These are phyloP conservation scores for Falcaria lacertinaria DNA, from an alignment of 2,888 invertebrate species.

Conservation along the genomic window DNA sequence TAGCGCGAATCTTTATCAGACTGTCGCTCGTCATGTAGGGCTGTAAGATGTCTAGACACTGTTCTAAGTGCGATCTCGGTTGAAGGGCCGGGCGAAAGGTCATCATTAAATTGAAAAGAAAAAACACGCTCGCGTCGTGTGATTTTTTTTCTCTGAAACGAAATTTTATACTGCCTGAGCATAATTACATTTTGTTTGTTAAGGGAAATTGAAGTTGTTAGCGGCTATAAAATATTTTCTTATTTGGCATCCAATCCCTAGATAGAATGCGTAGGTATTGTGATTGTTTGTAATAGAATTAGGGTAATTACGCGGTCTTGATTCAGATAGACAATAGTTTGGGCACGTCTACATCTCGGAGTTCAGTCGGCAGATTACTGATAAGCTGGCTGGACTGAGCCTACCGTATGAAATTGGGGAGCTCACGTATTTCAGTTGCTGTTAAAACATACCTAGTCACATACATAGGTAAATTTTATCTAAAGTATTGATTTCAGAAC, in stretches of 20 bases:
- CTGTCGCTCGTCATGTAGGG: slow-evolving; percentile 34
- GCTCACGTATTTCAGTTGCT: neutral
- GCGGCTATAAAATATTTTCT: slow-evolving; percentile 7
- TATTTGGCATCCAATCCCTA: neutral
- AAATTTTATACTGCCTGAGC: slow-evolving; percentile 35
- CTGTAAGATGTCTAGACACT: slow-evolving; percentile 64
- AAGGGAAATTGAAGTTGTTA: slow-evolving; percentile 8
- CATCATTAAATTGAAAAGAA: slow-evolving; percentile 60
- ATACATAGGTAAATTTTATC: neutral
- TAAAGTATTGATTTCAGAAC: neutral
- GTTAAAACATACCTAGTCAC: too few relatives aligned
- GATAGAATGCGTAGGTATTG: neutral
- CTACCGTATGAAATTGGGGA: neutral
- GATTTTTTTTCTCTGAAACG: slow-evolving; percentile 34
- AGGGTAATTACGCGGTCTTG: neutral
- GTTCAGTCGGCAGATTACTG: neutral
- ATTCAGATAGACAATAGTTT: neutral
- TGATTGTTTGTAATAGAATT: neutral
- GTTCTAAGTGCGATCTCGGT: slow-evolving; percentile 54
- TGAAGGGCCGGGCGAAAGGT: slow-evolving; percentile 72
- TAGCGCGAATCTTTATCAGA: slow-evolving; percentile 34
- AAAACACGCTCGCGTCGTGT: slow-evolving; percentile 44
- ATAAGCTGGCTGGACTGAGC: neutral
- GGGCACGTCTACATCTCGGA: slow-evolving; percentile 1
- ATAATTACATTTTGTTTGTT: slow-evolving; percentile 17